A percentile compares a stretch with the other conserved stretches of the same genome.
These are phyloP conservation scores for Macropis europaea DNA, from an alignment of 2,888 invertebrate species.

Conservation along the genomic window DNA sequence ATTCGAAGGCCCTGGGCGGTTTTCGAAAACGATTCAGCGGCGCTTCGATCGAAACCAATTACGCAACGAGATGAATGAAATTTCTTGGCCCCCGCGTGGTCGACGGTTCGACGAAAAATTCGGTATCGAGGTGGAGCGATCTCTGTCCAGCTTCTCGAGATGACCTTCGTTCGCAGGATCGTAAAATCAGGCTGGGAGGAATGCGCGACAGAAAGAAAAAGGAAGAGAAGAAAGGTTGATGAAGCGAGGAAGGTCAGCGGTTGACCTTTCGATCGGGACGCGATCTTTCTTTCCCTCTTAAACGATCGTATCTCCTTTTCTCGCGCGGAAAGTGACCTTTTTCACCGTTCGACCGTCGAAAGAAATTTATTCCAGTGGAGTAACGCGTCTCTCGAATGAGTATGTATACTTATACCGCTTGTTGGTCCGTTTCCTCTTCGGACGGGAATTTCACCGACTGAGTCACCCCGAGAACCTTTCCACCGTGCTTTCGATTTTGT, in stretches of 20 bases:
- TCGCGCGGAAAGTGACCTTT: not conserved
- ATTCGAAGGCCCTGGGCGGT: not conserved
- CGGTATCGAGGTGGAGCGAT: constrained; percentile 1
- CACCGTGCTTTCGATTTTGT: too few species aligned
- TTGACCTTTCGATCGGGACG: constrained; percentile 59
- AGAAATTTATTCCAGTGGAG: too few species aligned
- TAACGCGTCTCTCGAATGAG: too few species aligned
- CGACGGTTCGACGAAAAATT: too few species aligned
- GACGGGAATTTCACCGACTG: too few species aligned
- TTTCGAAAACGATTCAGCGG: not conserved
- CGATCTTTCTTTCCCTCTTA: constrained; percentile 14
- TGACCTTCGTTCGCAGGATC: constrained; percentile 30
- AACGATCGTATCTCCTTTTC: not conserved
- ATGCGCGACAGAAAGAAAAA: constrained; percentile 55
- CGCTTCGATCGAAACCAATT: not conserved
- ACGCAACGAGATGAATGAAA: not conserved
- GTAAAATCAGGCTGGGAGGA: constrained; percentile 24
- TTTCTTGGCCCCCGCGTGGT: not conserved
- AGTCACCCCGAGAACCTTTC: too few species aligned
- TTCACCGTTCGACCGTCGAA: not conserved
- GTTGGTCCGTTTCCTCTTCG: too few species aligned
- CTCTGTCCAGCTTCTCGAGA: constrained; percentile 43
- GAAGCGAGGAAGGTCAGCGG: constrained; percentile 58
- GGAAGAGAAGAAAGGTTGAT: constrained; percentile 32
- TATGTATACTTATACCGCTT: too few species aligned